Evolutionary conservation across 1,140 invertebrate species (phyloP).

Genomic region (Scaptomyza montana): DNA sequence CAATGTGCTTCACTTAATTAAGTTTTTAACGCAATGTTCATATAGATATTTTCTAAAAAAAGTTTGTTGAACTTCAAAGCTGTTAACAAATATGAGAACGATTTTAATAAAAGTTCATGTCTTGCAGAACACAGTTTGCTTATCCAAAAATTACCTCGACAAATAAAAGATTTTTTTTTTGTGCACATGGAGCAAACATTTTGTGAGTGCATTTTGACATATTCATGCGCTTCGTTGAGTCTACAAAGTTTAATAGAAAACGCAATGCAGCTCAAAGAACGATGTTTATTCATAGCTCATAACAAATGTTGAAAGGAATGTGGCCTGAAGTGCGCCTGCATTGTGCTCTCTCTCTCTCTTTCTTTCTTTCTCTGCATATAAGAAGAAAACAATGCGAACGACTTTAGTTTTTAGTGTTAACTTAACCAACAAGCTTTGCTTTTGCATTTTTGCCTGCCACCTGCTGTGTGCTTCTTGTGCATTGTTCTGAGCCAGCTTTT

Average conservation of each 20-base stretch:
- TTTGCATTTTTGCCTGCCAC: slow-evolving; percentile 16
- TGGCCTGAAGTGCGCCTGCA: not conserved
- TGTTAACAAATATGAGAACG: no score
- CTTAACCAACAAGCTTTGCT: slow-evolving; percentile 24
- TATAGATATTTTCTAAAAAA: no score
- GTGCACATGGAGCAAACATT: not conserved
- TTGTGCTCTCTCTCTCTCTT: no score
- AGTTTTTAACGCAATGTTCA: not conserved
- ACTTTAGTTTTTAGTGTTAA: slow-evolving; percentile 19
- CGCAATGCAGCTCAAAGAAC: slow-evolving; percentile 33
- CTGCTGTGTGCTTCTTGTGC: slow-evolving; percentile 13
- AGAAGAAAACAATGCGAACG: slow-evolving; percentile 14
- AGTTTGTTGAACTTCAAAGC: no score
- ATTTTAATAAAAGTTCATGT: not conserved
- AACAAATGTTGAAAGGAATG: slow-evolving; percentile 1
- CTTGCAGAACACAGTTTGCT: not conserved
- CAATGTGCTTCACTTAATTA: not conserved
- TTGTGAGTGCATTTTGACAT: slow-evolving; percentile 76
- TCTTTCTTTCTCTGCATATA: no score
- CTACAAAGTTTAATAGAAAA: slow-evolving; percentile 73
- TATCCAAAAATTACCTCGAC: slow-evolving; percentile 2
- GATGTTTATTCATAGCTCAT: slow-evolving; percentile 35
- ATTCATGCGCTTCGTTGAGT: slow-evolving; percentile 73
- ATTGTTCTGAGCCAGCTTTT: slow-evolving; percentile 11
- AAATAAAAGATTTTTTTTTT: slow-evolving; percentile 2